A percentile compares a stretch with the other conserved stretches of the same genome.
Evolutionary conservation across 1,140 invertebrate species (phyloP).

Genomic region (Anoplolepis gracilipes): DNA sequence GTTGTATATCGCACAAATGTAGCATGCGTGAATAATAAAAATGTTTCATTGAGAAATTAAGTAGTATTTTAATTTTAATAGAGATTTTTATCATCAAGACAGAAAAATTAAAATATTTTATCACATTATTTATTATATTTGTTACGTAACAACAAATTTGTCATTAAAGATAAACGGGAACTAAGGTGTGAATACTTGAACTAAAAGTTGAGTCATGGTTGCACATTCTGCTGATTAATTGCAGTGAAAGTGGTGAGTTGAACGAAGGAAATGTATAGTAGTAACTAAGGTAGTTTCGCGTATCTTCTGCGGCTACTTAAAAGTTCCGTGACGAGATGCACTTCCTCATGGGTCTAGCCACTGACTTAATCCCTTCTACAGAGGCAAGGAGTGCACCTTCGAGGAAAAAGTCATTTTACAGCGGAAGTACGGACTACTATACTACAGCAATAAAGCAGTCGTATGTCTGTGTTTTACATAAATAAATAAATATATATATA

Average conservation of each 20-base stretch:
- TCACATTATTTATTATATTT: neutral
- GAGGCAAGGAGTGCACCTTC: neutral
- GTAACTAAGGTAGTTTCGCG: constrained; percentile 39
- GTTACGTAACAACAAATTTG: too few species aligned
- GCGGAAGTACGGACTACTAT: neutral
- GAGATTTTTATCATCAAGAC: neutral
- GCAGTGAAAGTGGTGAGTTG: neutral
- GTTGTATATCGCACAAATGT: neutral
- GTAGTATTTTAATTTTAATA: neutral
- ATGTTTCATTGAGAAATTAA: constrained; percentile 15
- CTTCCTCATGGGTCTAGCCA: constrained; percentile 37
- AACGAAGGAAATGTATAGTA: constrained; percentile 29
- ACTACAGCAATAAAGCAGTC: constrained; percentile 11
- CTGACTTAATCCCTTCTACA: constrained; percentile 33
- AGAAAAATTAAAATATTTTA: constrained; percentile 7
- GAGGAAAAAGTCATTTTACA: constrained; percentile 38
- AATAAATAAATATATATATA: too few species aligned
- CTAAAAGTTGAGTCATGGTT: constrained; percentile 8
- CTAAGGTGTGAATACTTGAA: neutral
- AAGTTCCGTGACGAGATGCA: constrained; percentile 59
- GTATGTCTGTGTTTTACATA: neutral
- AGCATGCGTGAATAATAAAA: neutral
- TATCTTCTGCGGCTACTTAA: constrained; percentile 52
- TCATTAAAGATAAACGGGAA: neutral
- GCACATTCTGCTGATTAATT: constrained; percentile 11